phyloP scores from a whole-genome alignment of 2,888 invertebrate genomes.

The Dioctria rufipes region DNA sequence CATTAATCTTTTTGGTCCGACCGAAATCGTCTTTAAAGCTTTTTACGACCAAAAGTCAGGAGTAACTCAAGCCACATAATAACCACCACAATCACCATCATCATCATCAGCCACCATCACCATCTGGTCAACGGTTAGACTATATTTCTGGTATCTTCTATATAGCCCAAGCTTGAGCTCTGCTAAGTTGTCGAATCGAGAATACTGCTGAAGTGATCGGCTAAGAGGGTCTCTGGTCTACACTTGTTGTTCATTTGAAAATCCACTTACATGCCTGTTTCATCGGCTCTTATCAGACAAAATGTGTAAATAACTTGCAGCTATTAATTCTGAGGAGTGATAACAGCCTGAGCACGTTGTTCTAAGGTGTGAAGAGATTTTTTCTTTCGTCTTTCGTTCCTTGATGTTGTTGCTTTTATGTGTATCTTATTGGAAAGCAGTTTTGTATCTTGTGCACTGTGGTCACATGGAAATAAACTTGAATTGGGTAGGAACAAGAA shows the following conservation, averaged over 20 bases:
- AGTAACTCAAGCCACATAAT: background rate
- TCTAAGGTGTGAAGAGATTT: constrained; percentile 41
- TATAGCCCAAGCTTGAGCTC: background rate
- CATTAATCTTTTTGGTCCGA: constrained; percentile 10
- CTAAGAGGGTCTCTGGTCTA: background rate
- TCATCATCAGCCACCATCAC: background rate
- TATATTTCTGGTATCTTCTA: background rate
- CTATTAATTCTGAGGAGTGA: constrained; percentile 57
- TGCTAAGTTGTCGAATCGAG: background rate
- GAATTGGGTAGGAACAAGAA: background rate
- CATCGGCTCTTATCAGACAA: constrained; percentile 54
- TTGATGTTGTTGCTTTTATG: background rate
- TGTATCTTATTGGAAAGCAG: background rate
- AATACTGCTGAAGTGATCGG: constrained; percentile 10
- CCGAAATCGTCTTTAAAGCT: constrained; percentile 16
- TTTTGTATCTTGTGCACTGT: background rate
- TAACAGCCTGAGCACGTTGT: constrained; percentile 47
- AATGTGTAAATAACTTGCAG: constrained; percentile 58
- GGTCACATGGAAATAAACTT: background rate
- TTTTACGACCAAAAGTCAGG: background rate
- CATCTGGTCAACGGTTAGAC: background rate
- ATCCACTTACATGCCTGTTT: constrained; percentile 56
- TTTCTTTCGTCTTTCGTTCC: background rate
- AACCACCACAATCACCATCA: background rate
- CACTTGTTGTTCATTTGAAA: constrained; percentile 58